Percentiles rank a stretch among this genome's conserved stretches.
phyloP scores from a whole-genome alignment of 2,797 vertebrate genomes.

The Danio aesculapii region DNA sequence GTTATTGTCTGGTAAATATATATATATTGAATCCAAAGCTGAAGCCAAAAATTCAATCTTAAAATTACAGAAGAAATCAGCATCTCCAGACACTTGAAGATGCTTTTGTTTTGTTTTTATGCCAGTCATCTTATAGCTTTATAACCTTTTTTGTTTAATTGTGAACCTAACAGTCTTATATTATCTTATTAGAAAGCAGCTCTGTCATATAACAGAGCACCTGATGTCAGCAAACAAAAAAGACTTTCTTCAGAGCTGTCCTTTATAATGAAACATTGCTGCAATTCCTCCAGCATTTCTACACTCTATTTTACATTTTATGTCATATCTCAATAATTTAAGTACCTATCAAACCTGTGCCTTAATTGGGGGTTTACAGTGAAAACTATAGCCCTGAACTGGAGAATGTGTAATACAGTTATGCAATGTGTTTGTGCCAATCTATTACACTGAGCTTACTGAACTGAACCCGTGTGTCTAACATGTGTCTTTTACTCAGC shows the following conservation, averaged over 20 bases:
- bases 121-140: conserved; percentile 42
- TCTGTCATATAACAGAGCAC: conserved; percentile 10
- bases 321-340: conserved; percentile 45
- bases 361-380: conserved; percentile 18
- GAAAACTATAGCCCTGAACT: conserved; percentile 4
- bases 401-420: conserved; percentile 29
- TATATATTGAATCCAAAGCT: background rate
- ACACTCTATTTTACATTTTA: conserved; percentile 36
- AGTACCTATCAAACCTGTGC: conserved; percentile 36
- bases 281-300: background rate
- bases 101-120: conserved; percentile 14
- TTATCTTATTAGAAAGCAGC: conserved; percentile 8
- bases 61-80: background rate
- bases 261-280: conserved; percentile 24
- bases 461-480: conserved; percentile 8
- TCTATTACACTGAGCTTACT: conserved; percentile 43
- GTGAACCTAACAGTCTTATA: conserved; percentile 6
- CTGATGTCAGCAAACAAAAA: conserved; percentile 6
- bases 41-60: background rate
- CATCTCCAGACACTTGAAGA: background rate
- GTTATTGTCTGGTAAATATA: background rate
- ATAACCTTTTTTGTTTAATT: conserved; percentile 34
- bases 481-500: conserved; percentile 30
- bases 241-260: conserved; percentile 20
- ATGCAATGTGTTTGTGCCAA: conserved; percentile 38